A percentile compares a stretch with the other conserved stretches of the same genome.
phyloP scores from a whole-genome alignment of 2,888 invertebrate genomes.

The Pristionchus exspectatus region DNA sequence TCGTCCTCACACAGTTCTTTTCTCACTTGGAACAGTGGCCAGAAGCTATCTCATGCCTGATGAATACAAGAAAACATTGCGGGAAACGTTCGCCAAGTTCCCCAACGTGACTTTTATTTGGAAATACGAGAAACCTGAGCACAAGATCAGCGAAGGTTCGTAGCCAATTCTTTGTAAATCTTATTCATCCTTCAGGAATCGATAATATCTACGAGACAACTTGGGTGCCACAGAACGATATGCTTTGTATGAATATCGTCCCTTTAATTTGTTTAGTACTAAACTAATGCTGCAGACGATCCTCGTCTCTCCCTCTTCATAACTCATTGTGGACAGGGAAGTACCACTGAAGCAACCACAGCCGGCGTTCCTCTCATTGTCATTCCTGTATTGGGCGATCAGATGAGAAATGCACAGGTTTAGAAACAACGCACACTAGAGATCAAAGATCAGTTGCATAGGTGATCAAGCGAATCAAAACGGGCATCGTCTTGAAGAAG shows the following conservation, averaged over 20 bases:
- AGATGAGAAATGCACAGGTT: slow-evolving; percentile 51
- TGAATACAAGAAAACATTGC: slow-evolving; percentile 50
- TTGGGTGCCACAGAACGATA: slow-evolving; percentile 41
- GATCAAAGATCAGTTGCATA: neutral
- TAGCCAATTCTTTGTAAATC: neutral
- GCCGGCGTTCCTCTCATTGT: slow-evolving; percentile 50
- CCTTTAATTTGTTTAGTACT: neutral
- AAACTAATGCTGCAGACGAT: slow-evolving; percentile 28
- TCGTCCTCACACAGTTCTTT: slow-evolving; percentile 43
- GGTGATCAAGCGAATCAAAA: slow-evolving; percentile 43
- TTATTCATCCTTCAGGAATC: neutral
- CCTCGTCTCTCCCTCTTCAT: slow-evolving; percentile 54
- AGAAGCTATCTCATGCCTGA: slow-evolving; percentile 41
- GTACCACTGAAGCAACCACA: slow-evolving; percentile 51
- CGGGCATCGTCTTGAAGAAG: slow-evolving; percentile 34
- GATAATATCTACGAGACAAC: slow-evolving; percentile 20
- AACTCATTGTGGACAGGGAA: slow-evolving; percentile 54
- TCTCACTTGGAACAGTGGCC: slow-evolving; percentile 30
- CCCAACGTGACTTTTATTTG: slow-evolving; percentile 48
- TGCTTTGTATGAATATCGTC: neutral
- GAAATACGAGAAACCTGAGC: slow-evolving; percentile 51
- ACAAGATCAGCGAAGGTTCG: slow-evolving; percentile 46
- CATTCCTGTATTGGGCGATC: slow-evolving; percentile 53
- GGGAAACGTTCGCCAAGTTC: slow-evolving; percentile 43
- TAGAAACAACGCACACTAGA: neutral